Conservation (phyloP, 2,797 vertebrate genomes). For the Sebastes kiyomatsui region DNA sequence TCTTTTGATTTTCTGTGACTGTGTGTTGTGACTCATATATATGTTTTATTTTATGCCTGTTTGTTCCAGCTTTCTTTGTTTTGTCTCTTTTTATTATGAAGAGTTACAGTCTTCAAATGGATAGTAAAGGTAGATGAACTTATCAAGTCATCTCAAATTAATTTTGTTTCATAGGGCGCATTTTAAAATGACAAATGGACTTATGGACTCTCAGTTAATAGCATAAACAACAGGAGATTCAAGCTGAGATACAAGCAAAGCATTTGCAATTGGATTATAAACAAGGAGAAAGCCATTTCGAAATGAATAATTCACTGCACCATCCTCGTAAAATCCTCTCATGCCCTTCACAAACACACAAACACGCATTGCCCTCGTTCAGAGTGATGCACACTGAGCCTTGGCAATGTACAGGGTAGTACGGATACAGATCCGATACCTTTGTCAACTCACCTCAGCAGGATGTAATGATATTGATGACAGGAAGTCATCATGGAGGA, state of each 20-base stretch:
- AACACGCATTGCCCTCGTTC: constrained; percentile 8
- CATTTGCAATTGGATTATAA: constrained; percentile 44
- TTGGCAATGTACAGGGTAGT: constrained; percentile 28
- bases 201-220: constrained; percentile 15
- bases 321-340: constrained; percentile 44
- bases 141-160: constrained; percentile 5
- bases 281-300: constrained; percentile 24
- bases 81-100: background rate
- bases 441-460: constrained; percentile 74
- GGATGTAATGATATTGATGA: constrained; percentile 80
- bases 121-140: background rate
- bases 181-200: constrained; percentile 30
- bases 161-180: background rate
- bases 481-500: constrained; percentile 77
- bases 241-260: constrained; percentile 19
- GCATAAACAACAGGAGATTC: constrained; percentile 34
- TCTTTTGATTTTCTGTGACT: background rate
- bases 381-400: constrained; percentile 23
- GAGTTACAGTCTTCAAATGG: background rate
- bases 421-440: constrained; percentile 52
- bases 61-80: background rate
- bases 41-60: background rate
- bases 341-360: constrained; percentile 51
- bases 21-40: background rate
- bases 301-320: constrained; percentile 61